Conservation (phyloP, 1,140 invertebrate species). For the Solenopsis fugax region DNA sequence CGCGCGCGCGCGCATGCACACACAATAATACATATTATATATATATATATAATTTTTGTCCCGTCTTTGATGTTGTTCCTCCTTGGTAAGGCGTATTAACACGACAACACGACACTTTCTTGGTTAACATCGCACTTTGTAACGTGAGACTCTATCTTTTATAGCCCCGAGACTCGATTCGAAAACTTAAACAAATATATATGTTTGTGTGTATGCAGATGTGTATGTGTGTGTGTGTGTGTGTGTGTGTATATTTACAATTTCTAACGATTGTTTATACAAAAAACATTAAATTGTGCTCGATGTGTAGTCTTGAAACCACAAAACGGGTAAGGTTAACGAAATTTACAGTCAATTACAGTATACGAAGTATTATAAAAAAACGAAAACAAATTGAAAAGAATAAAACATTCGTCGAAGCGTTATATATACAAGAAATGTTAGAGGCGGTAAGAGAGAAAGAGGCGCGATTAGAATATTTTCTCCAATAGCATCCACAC, state of each 20-base stretch:
- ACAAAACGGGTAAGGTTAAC: slow-evolving; percentile 6
- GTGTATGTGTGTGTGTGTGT: slow-evolving; percentile 10
- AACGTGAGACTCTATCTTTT: slow-evolving; percentile 6
- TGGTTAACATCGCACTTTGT: slow-evolving; percentile 23
- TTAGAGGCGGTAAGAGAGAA: slow-evolving; percentile 17
- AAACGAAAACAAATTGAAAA: slow-evolving; percentile 31
- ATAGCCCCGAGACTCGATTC: slow-evolving; percentile 3
- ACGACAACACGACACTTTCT: slow-evolving; percentile 48
- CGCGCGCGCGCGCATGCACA: not conserved
- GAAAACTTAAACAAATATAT: slow-evolving; percentile 50
- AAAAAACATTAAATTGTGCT: slow-evolving; percentile 69
- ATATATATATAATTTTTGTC: not conserved
- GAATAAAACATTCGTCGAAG: not conserved
- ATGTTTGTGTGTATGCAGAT: not conserved
- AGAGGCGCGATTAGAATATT: slow-evolving; percentile 80
- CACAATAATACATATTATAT: not conserved
- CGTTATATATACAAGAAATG: slow-evolving; percentile 26
- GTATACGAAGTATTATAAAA: slow-evolving; percentile 33
- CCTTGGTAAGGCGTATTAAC: slow-evolving; percentile 55
- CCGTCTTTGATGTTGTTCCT: slow-evolving; percentile 73
- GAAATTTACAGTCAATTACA: slow-evolving; percentile 16
- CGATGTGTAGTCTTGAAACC: slow-evolving; percentile 2
- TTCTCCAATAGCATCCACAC: slow-evolving; percentile 85
- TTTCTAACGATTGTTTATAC: slow-evolving; percentile 64
- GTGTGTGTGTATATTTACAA: slow-evolving; percentile 62